Evolutionary conservation across 2,888 invertebrate species (phyloP).

Genomic region (Ormyrus rosae): DNA sequence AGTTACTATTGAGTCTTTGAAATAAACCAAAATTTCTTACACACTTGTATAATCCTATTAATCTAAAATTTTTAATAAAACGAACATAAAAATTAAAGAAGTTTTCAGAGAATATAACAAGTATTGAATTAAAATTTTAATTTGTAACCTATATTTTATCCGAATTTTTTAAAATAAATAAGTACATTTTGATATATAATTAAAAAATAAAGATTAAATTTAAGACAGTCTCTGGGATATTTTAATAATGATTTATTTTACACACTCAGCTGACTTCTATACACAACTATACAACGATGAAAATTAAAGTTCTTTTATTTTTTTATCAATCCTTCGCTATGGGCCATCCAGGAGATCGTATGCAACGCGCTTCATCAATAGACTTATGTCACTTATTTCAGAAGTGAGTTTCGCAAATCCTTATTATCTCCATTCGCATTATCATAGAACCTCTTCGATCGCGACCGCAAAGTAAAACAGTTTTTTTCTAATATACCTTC

Average conservation of each 20-base stretch:
- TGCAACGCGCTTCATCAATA: conserved; percentile 26
- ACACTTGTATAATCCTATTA: no score
- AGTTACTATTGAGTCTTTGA: no score
- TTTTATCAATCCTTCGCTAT: conserved; percentile 35
- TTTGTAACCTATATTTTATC: no score
- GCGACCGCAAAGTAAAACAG: conserved; percentile 37
- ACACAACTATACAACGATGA: conserved; percentile 75
- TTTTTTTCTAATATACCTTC: conserved; percentile 37
- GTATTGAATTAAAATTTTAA: no score
- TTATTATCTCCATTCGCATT: conserved; percentile 10
- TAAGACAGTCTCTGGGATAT: conserved; percentile 19
- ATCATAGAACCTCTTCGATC: conserved; percentile 16
- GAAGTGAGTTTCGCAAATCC: neutral
- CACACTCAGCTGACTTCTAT: conserved; percentile 74
- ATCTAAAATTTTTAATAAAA: no score
- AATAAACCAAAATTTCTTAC: no score
- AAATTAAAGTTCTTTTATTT: conserved; percentile 68
- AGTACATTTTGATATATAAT: no score
- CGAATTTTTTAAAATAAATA: no score
- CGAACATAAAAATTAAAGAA: no score
- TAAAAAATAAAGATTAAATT: no score
- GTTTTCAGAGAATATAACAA: no score
- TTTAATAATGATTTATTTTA: conserved; percentile 73
- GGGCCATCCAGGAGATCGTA: conserved; percentile 38
- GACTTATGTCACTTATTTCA: conserved; percentile 10